A percentile compares a stretch with the other conserved stretches of the same genome.
These are phyloP conservation scores for Clepsis dumicolana DNA, from an alignment of 2,888 invertebrate genomes.

Conservation along the genomic window DNA sequence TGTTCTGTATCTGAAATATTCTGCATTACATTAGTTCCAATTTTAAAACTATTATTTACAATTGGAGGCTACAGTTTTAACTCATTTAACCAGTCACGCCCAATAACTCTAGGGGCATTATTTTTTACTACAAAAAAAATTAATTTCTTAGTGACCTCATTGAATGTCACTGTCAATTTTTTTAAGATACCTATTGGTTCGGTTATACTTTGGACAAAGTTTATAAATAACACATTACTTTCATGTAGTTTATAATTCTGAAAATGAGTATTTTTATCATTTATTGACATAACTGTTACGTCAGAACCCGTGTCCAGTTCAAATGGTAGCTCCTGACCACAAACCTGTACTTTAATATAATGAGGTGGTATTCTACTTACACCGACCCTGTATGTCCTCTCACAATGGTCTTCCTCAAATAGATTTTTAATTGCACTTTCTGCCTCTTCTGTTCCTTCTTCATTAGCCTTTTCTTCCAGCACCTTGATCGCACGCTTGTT, in stretches of 20 bases:
- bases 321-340: not conserved
- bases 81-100: not conserved
- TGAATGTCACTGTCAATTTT: not conserved
- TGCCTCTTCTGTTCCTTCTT: no score
- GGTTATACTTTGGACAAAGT: not conserved
- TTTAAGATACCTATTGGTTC: not conserved
- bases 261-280: not conserved
- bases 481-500: no score
- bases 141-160: not conserved
- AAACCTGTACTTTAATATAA: not conserved
- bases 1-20: conserved; percentile 22
- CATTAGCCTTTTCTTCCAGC: no score
- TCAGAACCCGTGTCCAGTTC: conserved; percentile 11
- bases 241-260: not conserved
- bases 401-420: not conserved
- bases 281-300: not conserved
- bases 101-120: not conserved
- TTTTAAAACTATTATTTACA: no score
- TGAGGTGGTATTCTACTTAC: conserved; percentile 15
- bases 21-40: no score
- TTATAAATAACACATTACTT: conserved; percentile 5
- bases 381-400: not conserved
- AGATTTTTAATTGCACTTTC: not conserved
- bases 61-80: not conserved
- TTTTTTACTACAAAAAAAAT: conserved; percentile 1